These are phyloP conservation scores for Leucopternis melanops DNA, from an alignment of 2,113 vertebrate genomes.

Conservation along the genomic window DNA sequence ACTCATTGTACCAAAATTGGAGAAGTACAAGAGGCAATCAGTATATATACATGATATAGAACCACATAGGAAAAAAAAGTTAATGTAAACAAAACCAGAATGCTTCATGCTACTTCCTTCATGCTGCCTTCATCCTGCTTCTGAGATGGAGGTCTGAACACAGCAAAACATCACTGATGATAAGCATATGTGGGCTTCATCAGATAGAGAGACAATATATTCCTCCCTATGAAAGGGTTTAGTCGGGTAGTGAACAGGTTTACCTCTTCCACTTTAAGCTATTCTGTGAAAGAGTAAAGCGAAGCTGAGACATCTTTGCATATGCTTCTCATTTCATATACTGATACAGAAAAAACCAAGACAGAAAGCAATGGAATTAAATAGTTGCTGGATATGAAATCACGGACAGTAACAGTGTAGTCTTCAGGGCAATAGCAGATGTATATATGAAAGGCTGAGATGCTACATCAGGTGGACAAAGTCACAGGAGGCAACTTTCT, in stretches of 20 bases:
- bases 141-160: background rate
- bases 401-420: background rate
- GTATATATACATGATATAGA: background rate
- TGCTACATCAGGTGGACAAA: background rate
- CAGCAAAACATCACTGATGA: background rate
- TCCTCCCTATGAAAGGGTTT: background rate
- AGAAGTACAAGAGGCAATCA: background rate
- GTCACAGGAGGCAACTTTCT: background rate
- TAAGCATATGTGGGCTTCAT: background rate
- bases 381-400: background rate
- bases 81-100: background rate
- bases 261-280: background rate
- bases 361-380: background rate
- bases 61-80: background rate
- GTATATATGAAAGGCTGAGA: background rate
- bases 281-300: background rate
- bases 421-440: background rate
- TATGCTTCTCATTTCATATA: background rate
- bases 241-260: background rate
- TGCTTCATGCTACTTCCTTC: background rate
- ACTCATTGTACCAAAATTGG: background rate
- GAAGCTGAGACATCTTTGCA: background rate
- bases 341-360: background rate
- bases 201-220: background rate
- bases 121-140: background rate